These are phyloP conservation scores for Tupiocoris notatus DNA, from an alignment of 2,888 invertebrate genomes.

Conservation along the genomic window DNA sequence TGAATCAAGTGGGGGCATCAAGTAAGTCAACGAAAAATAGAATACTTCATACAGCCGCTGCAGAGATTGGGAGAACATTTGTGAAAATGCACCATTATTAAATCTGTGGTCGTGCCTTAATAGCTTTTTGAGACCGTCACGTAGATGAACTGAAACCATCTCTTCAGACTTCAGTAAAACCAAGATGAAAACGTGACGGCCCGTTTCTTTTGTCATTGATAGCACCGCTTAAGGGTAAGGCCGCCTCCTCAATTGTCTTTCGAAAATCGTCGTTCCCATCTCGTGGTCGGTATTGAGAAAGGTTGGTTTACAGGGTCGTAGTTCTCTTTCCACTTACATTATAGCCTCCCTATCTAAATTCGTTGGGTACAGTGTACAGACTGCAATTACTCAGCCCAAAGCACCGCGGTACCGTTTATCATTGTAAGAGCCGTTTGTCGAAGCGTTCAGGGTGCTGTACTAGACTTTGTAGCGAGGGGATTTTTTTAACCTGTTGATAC, in stretches of 20 bases:
- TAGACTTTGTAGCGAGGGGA: too few relatives aligned
- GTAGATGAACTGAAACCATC: not conserved
- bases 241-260: conserved; percentile 30
- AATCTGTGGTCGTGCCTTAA: conserved; percentile 38
- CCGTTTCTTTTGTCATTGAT: conserved; percentile 42
- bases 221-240: conserved; percentile 35
- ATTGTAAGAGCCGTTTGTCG: conserved; percentile 33
- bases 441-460: not conserved
- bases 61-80: not conserved
- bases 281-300: not conserved
- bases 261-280: not conserved
- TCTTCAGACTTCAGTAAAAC: not conserved
- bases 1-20: not conserved
- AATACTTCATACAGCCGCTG: not conserved
- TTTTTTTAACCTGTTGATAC: too few relatives aligned
- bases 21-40: not conserved
- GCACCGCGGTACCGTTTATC: conserved; percentile 21
- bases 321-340: not conserved
- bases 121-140: conserved; percentile 37
- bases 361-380: not conserved
- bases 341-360: not conserved
- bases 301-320: not conserved
- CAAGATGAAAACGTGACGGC: conserved; percentile 35
- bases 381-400: conserved; percentile 32
- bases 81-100: conserved; percentile 38